Conservation (phyloP, 2,797 vertebrate species). For the Staurois parvus region DNA sequence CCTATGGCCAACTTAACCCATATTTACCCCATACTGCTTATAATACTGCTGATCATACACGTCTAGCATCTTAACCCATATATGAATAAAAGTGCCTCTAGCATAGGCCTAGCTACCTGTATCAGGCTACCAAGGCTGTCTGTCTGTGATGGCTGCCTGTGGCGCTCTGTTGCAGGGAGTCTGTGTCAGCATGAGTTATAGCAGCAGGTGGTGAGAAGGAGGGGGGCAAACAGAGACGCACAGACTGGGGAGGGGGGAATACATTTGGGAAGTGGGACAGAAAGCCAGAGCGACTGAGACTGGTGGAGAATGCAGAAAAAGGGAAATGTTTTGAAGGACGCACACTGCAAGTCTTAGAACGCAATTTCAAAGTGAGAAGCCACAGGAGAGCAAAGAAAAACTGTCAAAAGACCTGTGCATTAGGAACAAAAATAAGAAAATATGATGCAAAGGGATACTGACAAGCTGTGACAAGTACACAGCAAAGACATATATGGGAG, state of each 20-base stretch:
- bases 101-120: not conserved
- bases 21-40: no score
- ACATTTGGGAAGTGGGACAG: constrained; percentile 55
- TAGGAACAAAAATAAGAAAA: not conserved
- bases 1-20: no score
- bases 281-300: constrained; percentile 4
- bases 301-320: not conserved
- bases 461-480: not conserved
- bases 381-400: not conserved
- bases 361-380: not conserved
- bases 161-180: constrained; percentile 6
- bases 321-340: constrained; percentile 9
- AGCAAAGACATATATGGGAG: no score
- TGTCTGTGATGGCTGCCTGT: constrained; percentile 7
- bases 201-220: constrained; percentile 53
- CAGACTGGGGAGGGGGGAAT: constrained; percentile 55
- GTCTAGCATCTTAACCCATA: not conserved
- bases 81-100: not conserved
- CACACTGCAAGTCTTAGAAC: not conserved
- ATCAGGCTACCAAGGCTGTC: not conserved
- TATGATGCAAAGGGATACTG: not conserved
- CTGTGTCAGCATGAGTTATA: constrained; percentile 46
- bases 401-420: not conserved
- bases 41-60: no score
- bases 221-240: constrained; percentile 47